Conservation (phyloP, 2,888 invertebrate species). For the Hirtodrosophila duncani region DNA sequence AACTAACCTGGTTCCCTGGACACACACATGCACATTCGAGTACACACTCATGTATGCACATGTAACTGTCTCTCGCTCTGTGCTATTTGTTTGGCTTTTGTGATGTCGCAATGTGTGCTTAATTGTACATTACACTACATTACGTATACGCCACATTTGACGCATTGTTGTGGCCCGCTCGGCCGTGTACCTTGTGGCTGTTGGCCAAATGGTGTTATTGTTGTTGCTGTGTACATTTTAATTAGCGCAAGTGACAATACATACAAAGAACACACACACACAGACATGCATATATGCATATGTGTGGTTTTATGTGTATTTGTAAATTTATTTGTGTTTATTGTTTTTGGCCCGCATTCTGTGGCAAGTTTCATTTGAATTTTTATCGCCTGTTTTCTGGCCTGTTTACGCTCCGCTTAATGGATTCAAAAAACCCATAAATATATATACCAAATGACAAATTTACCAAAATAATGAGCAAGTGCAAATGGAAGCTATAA, state of each 20-base stretch:
- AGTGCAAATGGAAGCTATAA: constrained; percentile 22
- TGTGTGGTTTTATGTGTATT: constrained; percentile 3
- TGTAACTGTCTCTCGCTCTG: not conserved
- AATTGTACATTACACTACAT: constrained; percentile 61
- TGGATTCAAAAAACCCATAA: constrained; percentile 34
- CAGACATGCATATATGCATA: not conserved
- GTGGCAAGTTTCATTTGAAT: constrained; percentile 21
- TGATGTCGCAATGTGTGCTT: constrained; percentile 38
- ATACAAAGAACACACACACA: too few species aligned
- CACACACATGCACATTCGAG: constrained; percentile 2
- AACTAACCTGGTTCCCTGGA: too few species aligned
- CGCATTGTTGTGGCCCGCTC: constrained; percentile 41
- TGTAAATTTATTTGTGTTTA: constrained; percentile 8
- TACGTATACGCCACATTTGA: constrained; percentile 62
- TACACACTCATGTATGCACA: constrained; percentile 1
- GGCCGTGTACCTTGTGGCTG: constrained; percentile 2
- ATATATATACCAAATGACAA: constrained; percentile 43
- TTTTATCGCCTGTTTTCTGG: constrained; percentile 24
- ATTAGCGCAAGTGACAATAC: constrained; percentile 49
- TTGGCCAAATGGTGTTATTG: constrained; percentile 13
- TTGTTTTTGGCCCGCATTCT: constrained; percentile 20
- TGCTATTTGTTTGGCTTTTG: constrained; percentile 5
- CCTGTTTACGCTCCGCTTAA: too few species aligned
- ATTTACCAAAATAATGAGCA: constrained; percentile 28
- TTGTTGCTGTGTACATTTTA: constrained; percentile 48